phyloP scores from a whole-genome alignment of 2,888 invertebrate species.

The Melolontha melolontha region DNA sequence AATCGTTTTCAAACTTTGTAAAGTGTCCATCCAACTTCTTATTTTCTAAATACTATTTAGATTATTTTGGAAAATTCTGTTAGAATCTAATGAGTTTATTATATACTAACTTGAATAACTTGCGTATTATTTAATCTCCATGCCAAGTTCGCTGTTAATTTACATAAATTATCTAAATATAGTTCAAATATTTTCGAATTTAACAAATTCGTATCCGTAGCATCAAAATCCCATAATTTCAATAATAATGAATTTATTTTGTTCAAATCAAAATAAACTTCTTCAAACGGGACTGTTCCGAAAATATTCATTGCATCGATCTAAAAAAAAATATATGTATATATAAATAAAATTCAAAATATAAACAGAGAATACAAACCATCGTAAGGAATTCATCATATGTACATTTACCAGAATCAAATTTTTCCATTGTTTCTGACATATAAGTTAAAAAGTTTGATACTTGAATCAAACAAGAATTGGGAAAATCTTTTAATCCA shows the following conservation, averaged over 20 bases:
- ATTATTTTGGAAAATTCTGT: conserved; percentile 1
- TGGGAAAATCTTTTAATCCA: conserved; percentile 43
- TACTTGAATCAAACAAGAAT: conserved; percentile 38
- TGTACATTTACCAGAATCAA: conserved; percentile 41
- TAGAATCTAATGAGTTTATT: background rate
- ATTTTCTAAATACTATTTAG: too few relatives aligned
- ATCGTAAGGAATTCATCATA: conserved; percentile 43
- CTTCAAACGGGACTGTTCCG: conserved; percentile 41
- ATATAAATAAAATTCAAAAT: background rate
- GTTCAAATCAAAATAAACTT: conserved; percentile 41
- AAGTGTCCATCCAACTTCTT: too few relatives aligned
- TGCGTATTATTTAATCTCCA: conserved; percentile 41
- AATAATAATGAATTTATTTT: conserved; percentile 26
- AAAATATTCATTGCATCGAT: conserved; percentile 44
- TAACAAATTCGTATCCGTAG: conserved; percentile 21
- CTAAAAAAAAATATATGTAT: conserved; percentile 44
- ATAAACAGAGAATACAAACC: conserved; percentile 38
- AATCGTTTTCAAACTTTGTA: too few relatives aligned
- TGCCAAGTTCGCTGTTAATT: conserved; percentile 49
- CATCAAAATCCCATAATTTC: conserved; percentile 48
- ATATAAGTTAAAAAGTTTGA: conserved; percentile 44
- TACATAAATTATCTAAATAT: conserved; percentile 50
- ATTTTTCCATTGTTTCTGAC: conserved; percentile 40
- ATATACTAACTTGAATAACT: conserved; percentile 42
- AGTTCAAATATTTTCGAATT: conserved; percentile 51